phyloP scores from a whole-genome alignment of 1,140 invertebrate genomes.

The Contarinia nasturtii region DNA sequence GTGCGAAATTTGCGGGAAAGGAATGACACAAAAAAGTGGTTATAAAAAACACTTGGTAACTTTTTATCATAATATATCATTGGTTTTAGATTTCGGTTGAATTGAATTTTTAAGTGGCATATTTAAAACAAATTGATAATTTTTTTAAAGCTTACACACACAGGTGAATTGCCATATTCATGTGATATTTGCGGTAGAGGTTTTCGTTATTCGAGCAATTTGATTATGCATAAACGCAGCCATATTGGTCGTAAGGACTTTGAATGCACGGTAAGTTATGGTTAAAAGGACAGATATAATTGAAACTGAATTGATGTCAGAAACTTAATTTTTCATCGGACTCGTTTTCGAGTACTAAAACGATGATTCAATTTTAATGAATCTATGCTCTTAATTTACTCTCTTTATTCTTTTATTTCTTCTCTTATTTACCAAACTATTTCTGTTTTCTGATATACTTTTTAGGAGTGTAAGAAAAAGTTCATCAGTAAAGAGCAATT shows the following conservation, averaged over 20 bases:
- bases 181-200: conserved; percentile 17
- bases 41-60: background rate
- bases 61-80: background rate
- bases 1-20: conserved; percentile 21
- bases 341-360: no score
- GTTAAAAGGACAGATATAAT: background rate
- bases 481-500: conserved; percentile 7
- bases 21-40: conserved; percentile 16
- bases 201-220: conserved; percentile 21
- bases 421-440: no score
- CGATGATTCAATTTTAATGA: no score
- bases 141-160: conserved; percentile 15
- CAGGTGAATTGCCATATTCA: conserved; percentile 17
- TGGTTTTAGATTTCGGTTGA: background rate
- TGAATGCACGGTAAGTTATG: conserved; percentile 31
- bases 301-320: no score
- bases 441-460: no score
- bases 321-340: no score
- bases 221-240: conserved; percentile 27
- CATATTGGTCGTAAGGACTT: conserved; percentile 59
- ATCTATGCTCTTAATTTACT: no score
- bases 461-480: conserved; percentile 37
- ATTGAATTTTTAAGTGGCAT: background rate
- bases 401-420: background rate
- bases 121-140: background rate